Evolutionary conservation across 2,113 vertebrate genomes (phyloP), one percentile per base, ranked within the genome.

Genomic region (Malurus cyaneus): DNA sequence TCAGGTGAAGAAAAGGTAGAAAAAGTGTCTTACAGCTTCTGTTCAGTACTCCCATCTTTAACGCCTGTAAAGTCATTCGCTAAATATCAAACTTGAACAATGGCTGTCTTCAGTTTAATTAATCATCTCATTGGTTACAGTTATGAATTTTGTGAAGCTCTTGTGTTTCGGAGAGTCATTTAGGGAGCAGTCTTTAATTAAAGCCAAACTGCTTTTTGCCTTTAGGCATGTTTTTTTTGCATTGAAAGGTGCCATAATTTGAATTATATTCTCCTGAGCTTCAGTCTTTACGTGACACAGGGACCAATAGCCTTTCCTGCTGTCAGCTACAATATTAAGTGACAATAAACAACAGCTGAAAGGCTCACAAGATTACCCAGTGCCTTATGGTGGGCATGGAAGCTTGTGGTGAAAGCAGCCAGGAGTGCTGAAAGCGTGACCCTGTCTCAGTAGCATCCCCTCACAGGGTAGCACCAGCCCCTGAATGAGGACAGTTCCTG

Each of bases 161-260:
- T 57, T 87, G 70, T 89, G 70, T 91, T 93, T 96, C 28, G 62
- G 56, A 47, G 21, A 70, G 77, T 59, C 72, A 92, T 94, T 94
- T 86, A 83, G 91, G 74, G 86, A 94, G 73, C 66, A 41, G 83
- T 91, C 67, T 73, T 94, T 93, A 95, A 93, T 96, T 95, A 96
- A 92, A 89, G 47, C 34, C 57, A 74, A 82, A 78, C 25, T 53
- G 59, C 56, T 79, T 74, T 92, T 94, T 91, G 88, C 93, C 83
- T 70, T 85, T 64, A 59, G 92, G 69, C 92, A 64, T 80, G 36
- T 2, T 31, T 91, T 89, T 89, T 88, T 91, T 92, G 39, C 44
- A 92, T 92, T 73, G 53, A 56, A 86, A 83, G 29, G 25, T 89
- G 72, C 23, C n/a, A 44, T 88, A 86, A 82, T 91, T 85, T 65